Conservation (phyloP, 2,888 invertebrate genomes). For the Pristionchus maxplancki region DNA sequence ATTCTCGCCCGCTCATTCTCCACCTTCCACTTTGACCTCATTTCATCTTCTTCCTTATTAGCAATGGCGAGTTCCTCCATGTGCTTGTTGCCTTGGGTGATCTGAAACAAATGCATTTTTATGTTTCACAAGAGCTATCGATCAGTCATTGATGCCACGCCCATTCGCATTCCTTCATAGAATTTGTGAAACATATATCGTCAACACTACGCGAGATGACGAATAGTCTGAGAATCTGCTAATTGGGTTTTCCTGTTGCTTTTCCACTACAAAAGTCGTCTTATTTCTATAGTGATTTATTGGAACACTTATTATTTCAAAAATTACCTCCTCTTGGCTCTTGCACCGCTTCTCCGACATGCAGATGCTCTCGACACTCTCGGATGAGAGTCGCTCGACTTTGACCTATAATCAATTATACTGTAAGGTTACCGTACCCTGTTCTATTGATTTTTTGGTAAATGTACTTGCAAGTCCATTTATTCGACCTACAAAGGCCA, state of each 20-base stretch:
- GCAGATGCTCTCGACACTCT: constrained; percentile 10
- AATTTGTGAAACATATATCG: no score
- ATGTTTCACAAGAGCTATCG: not conserved
- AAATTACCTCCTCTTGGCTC: not conserved
- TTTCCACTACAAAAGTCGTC: no score
- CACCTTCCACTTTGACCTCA: constrained; percentile 29
- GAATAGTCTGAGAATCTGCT: no score
- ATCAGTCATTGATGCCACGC: no score
- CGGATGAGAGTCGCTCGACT: not conserved
- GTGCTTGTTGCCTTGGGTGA: not conserved
- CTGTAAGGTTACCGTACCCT: no score
- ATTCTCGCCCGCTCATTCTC: constrained; percentile 9
- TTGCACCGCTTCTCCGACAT: constrained; percentile 24
- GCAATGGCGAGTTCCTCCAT: not conserved
- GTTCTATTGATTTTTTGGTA: no score
- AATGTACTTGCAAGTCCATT: not conserved
- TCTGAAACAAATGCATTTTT: not conserved
- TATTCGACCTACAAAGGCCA: not conserved
- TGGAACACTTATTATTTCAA: no score
- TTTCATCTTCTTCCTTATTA: constrained; percentile 31
- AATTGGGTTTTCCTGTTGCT: no score
- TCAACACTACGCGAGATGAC: no score
- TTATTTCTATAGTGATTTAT: no score
- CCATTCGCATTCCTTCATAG: no score
- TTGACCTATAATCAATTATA: not conserved